A percentile compares a stretch with the other conserved stretches of the same genome.
Evolutionary conservation across 2,113 vertebrate species (phyloP).

Genomic region (Balaeniceps rex): DNA sequence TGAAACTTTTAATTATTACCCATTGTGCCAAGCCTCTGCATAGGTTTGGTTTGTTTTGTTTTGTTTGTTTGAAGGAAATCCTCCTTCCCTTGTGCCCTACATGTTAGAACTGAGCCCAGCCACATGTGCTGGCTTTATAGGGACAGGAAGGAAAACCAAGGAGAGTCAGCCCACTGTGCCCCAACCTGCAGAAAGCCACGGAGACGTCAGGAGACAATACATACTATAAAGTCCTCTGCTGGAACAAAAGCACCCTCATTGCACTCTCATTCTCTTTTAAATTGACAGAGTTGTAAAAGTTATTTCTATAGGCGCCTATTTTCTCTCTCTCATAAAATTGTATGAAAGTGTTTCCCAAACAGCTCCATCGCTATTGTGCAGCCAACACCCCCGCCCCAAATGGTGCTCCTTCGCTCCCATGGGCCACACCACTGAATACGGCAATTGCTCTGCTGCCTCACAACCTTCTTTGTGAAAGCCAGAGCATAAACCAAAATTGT

Average conservation of each 20-base stretch:
- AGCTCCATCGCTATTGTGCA: background rate
- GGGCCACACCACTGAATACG: background rate
- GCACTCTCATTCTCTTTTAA: slow-evolving; percentile 23
- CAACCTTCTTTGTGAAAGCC: background rate
- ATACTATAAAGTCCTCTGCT: background rate
- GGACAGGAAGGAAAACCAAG: background rate
- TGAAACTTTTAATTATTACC: background rate
- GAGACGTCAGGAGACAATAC: background rate
- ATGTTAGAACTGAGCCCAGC: background rate
- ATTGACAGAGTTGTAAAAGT: slow-evolving; percentile 38
- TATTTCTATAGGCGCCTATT: slow-evolving; percentile 30
- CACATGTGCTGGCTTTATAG: background rate
- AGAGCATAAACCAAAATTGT: background rate
- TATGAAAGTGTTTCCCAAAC: background rate
- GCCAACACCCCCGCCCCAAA: background rate
- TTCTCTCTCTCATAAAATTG: slow-evolving; percentile 22
- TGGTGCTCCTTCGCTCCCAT: background rate
- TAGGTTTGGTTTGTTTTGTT: background rate
- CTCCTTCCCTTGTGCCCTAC: background rate
- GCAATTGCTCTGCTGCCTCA: background rate
- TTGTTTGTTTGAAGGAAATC: background rate
- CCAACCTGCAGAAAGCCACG: background rate
- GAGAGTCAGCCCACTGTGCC: background rate
- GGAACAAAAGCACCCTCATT: slow-evolving; percentile 23
- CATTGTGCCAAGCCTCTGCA: background rate